phyloP scores from a whole-genome alignment of 2,888 invertebrate species.

The Aplocera efformata region DNA sequence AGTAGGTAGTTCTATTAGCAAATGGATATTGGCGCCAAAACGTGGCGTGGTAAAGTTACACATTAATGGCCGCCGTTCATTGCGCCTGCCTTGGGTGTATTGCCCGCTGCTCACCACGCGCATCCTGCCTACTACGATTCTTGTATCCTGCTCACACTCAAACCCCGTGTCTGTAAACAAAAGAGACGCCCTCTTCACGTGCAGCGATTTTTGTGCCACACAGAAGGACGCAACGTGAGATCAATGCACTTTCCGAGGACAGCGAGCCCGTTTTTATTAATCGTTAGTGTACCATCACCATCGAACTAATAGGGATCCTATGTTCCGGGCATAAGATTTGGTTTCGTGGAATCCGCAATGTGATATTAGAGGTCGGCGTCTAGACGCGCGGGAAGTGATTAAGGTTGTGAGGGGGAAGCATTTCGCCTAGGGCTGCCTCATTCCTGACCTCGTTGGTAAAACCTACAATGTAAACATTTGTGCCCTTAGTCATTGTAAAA shows the following conservation, averaged over 20 bases:
- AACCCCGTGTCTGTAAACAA: constrained; percentile 43
- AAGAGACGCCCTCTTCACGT: constrained; percentile 67
- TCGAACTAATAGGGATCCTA: constrained; percentile 59
- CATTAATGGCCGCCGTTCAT: constrained; percentile 73
- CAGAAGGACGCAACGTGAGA: constrained; percentile 75
- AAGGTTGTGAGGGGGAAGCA: constrained; percentile 59
- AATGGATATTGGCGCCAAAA: constrained; percentile 69
- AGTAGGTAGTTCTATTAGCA: no score
- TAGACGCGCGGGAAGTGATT: constrained; percentile 72
- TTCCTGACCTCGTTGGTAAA: constrained; percentile 11
- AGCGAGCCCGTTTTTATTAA: constrained; percentile 72
- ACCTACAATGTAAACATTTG: neutral
- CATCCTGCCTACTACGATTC: constrained; percentile 74
- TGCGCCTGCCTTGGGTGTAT: constrained; percentile 76
- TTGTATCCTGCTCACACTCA: constrained; percentile 62
- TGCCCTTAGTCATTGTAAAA: no score
- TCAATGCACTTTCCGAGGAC: constrained; percentile 80
- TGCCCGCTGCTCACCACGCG: constrained; percentile 73
- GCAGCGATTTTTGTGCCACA: constrained; percentile 74
- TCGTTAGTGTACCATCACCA: constrained; percentile 48
- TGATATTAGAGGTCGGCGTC: constrained; percentile 51
- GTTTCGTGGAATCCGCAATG: constrained; percentile 38
- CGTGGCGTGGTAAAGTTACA: constrained; percentile 59
- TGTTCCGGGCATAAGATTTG: constrained; percentile 48
- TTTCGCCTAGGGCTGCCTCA: constrained; percentile 44